Evolutionary conservation across 2,888 invertebrate species (phyloP), one percentile per base, ranked within the genome.

Genomic region (Synergus gifuensis): DNA sequence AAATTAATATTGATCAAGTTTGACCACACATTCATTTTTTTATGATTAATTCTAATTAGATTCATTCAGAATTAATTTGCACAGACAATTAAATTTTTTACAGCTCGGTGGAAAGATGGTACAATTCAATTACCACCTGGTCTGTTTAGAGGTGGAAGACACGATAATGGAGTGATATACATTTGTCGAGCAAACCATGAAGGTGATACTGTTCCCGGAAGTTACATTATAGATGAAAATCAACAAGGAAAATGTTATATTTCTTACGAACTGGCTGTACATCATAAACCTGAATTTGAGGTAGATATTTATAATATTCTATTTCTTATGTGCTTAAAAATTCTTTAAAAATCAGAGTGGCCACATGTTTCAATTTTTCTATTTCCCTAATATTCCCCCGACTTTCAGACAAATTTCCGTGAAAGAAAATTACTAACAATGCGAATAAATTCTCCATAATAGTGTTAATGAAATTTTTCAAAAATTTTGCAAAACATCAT

Each of bases 131-230:
- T 83, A 77, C 82, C 83, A 11, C 18, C 82, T n/a, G 84, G 76
- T 40, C 81, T 82, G 14, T 80, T 81, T 44, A 80, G 81, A 3
- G 84, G 83, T 40, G 82, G 82, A 18, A 76, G 82, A 42, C 76
- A 77, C 22, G 66, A 80, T 9, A 42, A 78, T 0, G 69, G 66
- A 7, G 82, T 81, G 2, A 44, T 81, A 46, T 84, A 64, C 54
- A 78, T 84, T 62, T 83, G 84, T 49, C 79, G 81, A 28, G 83
- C 84, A 12, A 78, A 81, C 40, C 80, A 81, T 78, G 79, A 82
- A 28, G 82, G 82, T 3, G 82, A 84, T 28, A 78, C 76, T 9
- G 49, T 83, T 42, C 82, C 82, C 16, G 84, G 84, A 64, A 83
- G 81, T 76, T 83, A 78, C 58, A 77, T 80, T 16, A 62, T 82